Evolutionary conservation across 2,888 invertebrate genomes (phyloP).

Genomic region (Amphipyra tragopoginis): DNA sequence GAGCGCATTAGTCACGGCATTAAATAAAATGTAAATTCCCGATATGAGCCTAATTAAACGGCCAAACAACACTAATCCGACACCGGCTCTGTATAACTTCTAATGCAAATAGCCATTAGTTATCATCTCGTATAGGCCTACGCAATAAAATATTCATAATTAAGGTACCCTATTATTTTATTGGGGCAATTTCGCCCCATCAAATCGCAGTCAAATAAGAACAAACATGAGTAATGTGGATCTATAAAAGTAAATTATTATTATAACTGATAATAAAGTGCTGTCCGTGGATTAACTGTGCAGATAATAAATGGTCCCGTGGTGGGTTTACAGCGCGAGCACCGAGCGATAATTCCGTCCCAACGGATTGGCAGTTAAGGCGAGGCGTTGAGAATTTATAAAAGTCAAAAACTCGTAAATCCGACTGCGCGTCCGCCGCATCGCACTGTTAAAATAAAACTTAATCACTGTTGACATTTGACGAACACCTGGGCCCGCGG

Average conservation of each 20-base stretch:
- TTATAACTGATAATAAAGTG: slow-evolving; percentile 89
- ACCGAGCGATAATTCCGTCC: slow-evolving; percentile 82
- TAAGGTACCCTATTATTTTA: slow-evolving; percentile 81
- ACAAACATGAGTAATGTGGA: slow-evolving; percentile 87
- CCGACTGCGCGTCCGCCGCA: slow-evolving; percentile 65
- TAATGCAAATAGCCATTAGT: slow-evolving; percentile 72
- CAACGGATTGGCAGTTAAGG: slow-evolving; percentile 83
- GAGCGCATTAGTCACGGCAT: slow-evolving; percentile 83
- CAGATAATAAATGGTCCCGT: slow-evolving; percentile 84
- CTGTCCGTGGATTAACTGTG: slow-evolving; percentile 86
- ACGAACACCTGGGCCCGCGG: slow-evolving; percentile 84
- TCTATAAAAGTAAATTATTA: slow-evolving; percentile 89
- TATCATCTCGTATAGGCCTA: slow-evolving; percentile 54
- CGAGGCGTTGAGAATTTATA: slow-evolving; percentile 84
- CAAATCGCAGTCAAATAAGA: slow-evolving; percentile 86
- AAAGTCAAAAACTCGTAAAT: slow-evolving; percentile 88
- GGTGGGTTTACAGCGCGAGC: slow-evolving; percentile 81
- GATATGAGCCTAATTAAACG: slow-evolving; percentile 78
- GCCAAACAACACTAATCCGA: slow-evolving; percentile 78
- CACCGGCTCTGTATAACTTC: slow-evolving; percentile 64
- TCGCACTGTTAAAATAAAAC: slow-evolving; percentile 81
- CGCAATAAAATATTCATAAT: slow-evolving; percentile 73
- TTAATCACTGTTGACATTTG: slow-evolving; percentile 88
- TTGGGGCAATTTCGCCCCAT: slow-evolving; percentile 82
- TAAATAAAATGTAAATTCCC: slow-evolving; percentile 82